phyloP scores from a whole-genome alignment of 2,888 invertebrate species.

The Hemistola chrysoprasaria region DNA sequence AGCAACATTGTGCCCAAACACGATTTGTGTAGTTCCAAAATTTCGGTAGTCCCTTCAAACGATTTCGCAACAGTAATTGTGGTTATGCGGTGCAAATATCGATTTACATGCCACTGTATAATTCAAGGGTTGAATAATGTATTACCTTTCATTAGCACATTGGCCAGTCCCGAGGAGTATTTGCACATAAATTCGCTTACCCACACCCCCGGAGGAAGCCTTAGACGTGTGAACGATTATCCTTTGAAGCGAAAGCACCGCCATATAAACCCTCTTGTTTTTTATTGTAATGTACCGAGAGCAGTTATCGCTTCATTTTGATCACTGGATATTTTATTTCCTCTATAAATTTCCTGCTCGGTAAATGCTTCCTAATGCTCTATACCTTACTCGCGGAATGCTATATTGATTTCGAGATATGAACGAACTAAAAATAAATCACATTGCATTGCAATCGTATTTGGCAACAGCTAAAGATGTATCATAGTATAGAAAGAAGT shows the following conservation, averaged over 20 bases:
- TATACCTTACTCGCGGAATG: neutral
- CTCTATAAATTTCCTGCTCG: neutral
- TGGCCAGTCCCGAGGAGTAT: constrained; percentile 75
- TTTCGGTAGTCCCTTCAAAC: constrained; percentile 51
- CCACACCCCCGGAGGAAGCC: constrained; percentile 70
- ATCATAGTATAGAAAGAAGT: constrained; percentile 4
- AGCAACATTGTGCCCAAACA: constrained; percentile 17
- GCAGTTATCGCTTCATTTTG: constrained; percentile 27
- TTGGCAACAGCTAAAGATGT: constrained; percentile 19
- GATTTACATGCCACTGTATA: constrained; percentile 81
- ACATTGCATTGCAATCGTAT: constrained; percentile 15
- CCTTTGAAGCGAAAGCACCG: constrained; percentile 53
- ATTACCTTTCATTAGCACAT: constrained; percentile 82
- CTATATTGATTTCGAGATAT: constrained; percentile 5
- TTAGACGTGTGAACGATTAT: constrained; percentile 70
- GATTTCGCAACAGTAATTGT: constrained; percentile 63
- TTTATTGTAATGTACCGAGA: constrained; percentile 35
- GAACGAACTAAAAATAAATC: constrained; percentile 11
- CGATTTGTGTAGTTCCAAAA: constrained; percentile 38
- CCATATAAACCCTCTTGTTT: constrained; percentile 52
- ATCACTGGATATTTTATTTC: constrained; percentile 5
- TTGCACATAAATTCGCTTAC: constrained; percentile 80
- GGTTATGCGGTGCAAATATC: constrained; percentile 79
- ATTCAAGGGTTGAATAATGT: constrained; percentile 81
- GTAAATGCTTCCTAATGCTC: neutral